Percentiles rank a stretch among this genome's conserved stretches.
Conservation (phyloP, 2,888 invertebrate genomes). For the Mamestra brassicae region DNA sequence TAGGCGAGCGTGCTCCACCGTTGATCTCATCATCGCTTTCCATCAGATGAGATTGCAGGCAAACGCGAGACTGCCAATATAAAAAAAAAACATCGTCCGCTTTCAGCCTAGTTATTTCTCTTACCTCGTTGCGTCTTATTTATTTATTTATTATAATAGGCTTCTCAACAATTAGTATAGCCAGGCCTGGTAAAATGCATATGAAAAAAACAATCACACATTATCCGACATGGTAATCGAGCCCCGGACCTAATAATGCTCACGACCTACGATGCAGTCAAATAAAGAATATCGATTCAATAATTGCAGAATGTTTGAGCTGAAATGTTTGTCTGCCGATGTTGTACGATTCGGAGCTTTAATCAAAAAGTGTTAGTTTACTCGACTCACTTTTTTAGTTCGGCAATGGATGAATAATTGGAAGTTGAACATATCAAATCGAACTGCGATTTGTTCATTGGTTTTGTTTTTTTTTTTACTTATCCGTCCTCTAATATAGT, state of each 20-base stretch:
- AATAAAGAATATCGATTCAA: conserved; percentile 20
- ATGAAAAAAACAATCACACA: neutral
- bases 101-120: no score
- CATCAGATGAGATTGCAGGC: no score
- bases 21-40: no score
- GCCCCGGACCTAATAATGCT: neutral
- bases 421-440: conserved; percentile 11
- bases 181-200: neutral
- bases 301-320: conserved; percentile 26
- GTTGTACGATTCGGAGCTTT: conserved; percentile 23
- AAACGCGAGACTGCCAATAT: no score
- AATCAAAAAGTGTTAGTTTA: conserved; percentile 37
- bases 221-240: neutral
- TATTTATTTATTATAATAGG: no score
- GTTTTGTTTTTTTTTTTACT: no score
- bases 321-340: conserved; percentile 24
- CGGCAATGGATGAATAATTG: neutral
- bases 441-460: neutral
- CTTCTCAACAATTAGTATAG: no score
- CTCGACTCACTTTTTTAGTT: conserved; percentile 27
- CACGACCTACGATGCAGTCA: neutral
- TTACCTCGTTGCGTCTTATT: no score
- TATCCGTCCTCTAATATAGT: no score
- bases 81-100: no score
- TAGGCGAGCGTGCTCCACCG: no score